A percentile compares a stretch with the other conserved stretches of the same genome.
Conservation (phyloP, 2,888 invertebrate genomes). For the Melangyna quadrimaculata region DNA sequence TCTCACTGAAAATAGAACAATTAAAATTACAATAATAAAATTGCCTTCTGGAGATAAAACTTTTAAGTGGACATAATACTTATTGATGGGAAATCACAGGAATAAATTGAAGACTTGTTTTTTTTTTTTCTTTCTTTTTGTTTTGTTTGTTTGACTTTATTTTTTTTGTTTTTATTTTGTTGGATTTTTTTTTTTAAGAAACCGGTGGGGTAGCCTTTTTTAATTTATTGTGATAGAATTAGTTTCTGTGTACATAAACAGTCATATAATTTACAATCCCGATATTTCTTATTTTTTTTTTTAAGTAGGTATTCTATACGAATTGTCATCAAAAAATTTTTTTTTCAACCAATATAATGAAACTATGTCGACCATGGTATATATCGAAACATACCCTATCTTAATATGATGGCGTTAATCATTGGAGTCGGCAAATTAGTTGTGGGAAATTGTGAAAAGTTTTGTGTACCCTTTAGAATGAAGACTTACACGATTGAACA, state of each 20-base stretch:
- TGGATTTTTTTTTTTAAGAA: not conserved
- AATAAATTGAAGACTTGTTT: constrained; percentile 22
- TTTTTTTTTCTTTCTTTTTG: not conserved
- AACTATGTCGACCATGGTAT: not conserved
- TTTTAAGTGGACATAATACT: constrained; percentile 14
- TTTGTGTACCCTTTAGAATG: too few relatives aligned
- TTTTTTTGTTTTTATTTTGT: not conserved
- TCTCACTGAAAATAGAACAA: not conserved
- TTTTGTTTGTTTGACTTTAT: not conserved
- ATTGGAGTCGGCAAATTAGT: too few relatives aligned
- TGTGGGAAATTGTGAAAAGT: too few relatives aligned
- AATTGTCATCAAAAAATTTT: not conserved
- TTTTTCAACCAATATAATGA: not conserved
- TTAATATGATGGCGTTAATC: too few relatives aligned
- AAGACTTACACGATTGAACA: too few relatives aligned
- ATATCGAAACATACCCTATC: not conserved
- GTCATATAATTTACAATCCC: not conserved
- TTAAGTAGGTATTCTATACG: not conserved
- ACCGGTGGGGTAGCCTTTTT: constrained; percentile 32
- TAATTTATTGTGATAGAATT: constrained; percentile 14
- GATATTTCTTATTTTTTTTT: not conserved
- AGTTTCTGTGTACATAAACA: constrained; percentile 3
- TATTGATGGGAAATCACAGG: constrained; percentile 36
- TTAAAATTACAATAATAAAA: not conserved
- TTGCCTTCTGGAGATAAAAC: not conserved